Conservation (phyloP, 2,888 invertebrate species). For the Marasmarcha lunaedactyla region DNA sequence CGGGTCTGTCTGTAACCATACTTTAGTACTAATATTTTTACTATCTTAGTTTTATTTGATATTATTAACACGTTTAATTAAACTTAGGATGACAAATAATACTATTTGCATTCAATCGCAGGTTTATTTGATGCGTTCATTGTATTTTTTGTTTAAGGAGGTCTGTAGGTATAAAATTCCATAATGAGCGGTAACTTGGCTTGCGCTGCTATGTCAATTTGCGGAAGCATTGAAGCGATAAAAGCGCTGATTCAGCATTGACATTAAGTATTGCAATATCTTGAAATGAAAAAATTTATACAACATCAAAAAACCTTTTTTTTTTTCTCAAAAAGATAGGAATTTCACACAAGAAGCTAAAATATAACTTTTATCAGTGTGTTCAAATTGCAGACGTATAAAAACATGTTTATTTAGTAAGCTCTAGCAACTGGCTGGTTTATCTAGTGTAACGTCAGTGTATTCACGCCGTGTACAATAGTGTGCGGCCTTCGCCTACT, state of each 20-base stretch:
- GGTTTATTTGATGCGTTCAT: slow-evolving; percentile 17
- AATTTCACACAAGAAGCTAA: no score
- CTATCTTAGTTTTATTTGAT: no score
- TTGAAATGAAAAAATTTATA: no score
- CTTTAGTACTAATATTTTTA: no score
- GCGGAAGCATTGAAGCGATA: not conserved
- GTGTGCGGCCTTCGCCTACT: slow-evolving; percentile 63
- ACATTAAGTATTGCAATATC: no score
- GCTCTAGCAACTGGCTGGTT: not conserved
- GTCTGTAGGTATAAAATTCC: slow-evolving; percentile 1
- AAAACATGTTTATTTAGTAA: not conserved
- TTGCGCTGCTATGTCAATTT: not conserved
- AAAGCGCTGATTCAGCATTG: no score
- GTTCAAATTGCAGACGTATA: no score
- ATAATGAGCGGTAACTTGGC: not conserved
- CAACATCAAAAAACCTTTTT: no score
- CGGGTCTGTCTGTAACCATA: no score
- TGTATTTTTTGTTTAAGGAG: slow-evolving; percentile 18
- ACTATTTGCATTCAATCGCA: slow-evolving; percentile 25
- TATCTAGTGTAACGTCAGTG: slow-evolving; percentile 32
- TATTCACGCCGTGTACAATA: slow-evolving; percentile 49
- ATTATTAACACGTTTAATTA: no score
- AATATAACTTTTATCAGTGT: no score
- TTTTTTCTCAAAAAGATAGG: no score
- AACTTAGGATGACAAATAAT: slow-evolving; percentile 9